Evolutionary conservation across 2,888 invertebrate species (phyloP).

Genomic region (Operophtera brumata): DNA sequence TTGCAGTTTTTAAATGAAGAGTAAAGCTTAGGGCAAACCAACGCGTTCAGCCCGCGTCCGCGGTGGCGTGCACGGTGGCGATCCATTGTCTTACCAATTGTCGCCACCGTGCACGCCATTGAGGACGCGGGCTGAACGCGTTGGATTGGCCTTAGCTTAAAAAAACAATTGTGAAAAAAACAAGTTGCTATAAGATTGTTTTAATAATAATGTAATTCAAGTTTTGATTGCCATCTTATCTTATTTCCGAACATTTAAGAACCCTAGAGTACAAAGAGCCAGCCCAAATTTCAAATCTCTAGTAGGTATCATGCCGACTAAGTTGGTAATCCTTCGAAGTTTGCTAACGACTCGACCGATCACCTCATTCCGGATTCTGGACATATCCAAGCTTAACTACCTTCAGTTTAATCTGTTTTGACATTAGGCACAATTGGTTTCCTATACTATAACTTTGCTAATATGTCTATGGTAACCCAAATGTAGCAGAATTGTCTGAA

Average conservation of each 20-base stretch:
- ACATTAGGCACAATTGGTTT: neutral
- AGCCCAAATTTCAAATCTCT: neutral
- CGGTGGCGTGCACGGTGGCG: too few relatives aligned
- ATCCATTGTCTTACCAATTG: too few relatives aligned
- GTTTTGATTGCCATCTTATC: neutral
- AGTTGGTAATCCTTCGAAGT: constrained; percentile 18
- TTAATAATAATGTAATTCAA: too few relatives aligned
- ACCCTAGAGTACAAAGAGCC: neutral
- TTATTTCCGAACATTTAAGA: neutral
- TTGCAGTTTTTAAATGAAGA: too few relatives aligned
- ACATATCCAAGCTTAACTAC: constrained; percentile 4
- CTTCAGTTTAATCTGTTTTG: constrained; percentile 11
- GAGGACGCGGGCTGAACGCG: too few relatives aligned
- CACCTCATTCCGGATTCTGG: constrained; percentile 18
- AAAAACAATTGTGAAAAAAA: neutral
- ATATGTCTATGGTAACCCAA: too few relatives aligned
- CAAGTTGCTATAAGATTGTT: too few relatives aligned
- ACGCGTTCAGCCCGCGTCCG: too few relatives aligned
- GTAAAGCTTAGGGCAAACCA: too few relatives aligned
- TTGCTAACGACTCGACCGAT: constrained; percentile 17
- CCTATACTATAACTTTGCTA: neutral
- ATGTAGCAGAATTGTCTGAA: too few relatives aligned
- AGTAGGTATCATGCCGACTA: neutral
- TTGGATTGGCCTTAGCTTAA: too few relatives aligned
- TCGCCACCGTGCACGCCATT: too few relatives aligned